A percentile compares a stretch with the other conserved stretches of the same genome.
Conservation (phyloP, 2,797 vertebrate genomes). For the Galago senegalensis region DNA sequence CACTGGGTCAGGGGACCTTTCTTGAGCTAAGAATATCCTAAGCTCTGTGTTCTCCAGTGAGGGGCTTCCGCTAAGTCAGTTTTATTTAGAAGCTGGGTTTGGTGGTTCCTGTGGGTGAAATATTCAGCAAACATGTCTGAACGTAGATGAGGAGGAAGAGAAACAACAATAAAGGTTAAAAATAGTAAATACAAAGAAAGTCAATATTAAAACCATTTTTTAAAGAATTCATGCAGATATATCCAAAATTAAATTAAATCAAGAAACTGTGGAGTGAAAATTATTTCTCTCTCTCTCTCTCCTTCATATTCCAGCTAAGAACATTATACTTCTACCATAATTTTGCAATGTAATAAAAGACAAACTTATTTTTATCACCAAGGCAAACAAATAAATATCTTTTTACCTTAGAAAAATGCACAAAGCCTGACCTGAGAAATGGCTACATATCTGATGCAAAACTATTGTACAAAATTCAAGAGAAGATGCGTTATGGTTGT, state of each 20-base stretch:
- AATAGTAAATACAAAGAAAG: not conserved
- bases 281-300: not conserved
- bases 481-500: constrained; percentile 85
- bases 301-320: constrained; percentile 16
- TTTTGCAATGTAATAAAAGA: not conserved
- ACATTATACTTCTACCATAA: not conserved
- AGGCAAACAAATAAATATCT: not conserved
- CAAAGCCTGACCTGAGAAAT: constrained; percentile 86
- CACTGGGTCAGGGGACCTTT: not conserved
- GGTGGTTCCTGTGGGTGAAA: not conserved
- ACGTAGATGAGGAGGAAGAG: not conserved
- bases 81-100: not conserved
- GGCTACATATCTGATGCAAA: constrained; percentile 84
- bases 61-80: not conserved
- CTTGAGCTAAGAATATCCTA: not conserved
- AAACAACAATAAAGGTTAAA: not conserved
- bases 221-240: not conserved
- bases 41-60: not conserved
- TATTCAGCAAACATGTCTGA: not conserved
- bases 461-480: constrained; percentile 84
- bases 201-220: not conserved
- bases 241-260: constrained; percentile 39
- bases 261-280: not conserved
- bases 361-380: not conserved
- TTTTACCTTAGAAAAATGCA: constrained; percentile 87